Conservation (phyloP, 2,797 vertebrate species). For the Poeciliopsis infans region DNA sequence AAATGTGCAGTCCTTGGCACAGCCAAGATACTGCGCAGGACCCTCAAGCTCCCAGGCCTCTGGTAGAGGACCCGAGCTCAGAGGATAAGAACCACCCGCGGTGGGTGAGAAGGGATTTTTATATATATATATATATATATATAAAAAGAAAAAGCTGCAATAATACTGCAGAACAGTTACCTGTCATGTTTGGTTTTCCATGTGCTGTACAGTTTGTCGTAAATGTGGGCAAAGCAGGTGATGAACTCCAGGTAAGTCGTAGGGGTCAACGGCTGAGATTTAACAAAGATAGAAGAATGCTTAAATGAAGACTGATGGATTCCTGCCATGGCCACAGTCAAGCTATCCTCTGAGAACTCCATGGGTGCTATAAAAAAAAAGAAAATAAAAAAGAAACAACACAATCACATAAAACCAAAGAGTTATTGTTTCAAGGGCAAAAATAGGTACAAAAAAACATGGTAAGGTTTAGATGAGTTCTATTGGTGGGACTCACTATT, state of each 20-base stretch:
- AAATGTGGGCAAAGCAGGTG: slow-evolving; percentile 68
- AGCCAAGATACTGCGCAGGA: too few species aligned
- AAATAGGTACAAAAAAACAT: too few species aligned
- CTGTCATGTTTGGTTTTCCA: slow-evolving; percentile 53
- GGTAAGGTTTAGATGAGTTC: slow-evolving; percentile 9
- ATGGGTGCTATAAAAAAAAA: slow-evolving; percentile 37
- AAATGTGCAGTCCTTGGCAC: too few species aligned
- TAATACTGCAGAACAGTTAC: slow-evolving; percentile 56
- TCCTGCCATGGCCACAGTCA: slow-evolving; percentile 79
- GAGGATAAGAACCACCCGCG: too few species aligned
- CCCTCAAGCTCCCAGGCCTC: too few species aligned
- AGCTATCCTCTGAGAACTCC: slow-evolving; percentile 38
- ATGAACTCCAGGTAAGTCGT: slow-evolving; percentile 81
- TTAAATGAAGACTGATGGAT: slow-evolving; percentile 81
- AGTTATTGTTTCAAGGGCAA: not conserved
- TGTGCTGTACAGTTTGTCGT: slow-evolving; percentile 54
- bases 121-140: too few species aligned
- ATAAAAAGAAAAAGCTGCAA: not conserved
- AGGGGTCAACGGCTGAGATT: slow-evolving; percentile 78
- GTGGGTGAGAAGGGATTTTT: too few species aligned
- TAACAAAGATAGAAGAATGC: slow-evolving; percentile 71
- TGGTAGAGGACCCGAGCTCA: too few species aligned
- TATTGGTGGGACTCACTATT: slow-evolving; percentile 43
- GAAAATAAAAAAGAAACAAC: not conserved
- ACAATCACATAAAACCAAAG: slow-evolving; percentile 3